Percentiles rank a stretch among this genome's conserved stretches.
Conservation (phyloP, 2,888 invertebrate genomes). For the Hoplodrina blanda region DNA sequence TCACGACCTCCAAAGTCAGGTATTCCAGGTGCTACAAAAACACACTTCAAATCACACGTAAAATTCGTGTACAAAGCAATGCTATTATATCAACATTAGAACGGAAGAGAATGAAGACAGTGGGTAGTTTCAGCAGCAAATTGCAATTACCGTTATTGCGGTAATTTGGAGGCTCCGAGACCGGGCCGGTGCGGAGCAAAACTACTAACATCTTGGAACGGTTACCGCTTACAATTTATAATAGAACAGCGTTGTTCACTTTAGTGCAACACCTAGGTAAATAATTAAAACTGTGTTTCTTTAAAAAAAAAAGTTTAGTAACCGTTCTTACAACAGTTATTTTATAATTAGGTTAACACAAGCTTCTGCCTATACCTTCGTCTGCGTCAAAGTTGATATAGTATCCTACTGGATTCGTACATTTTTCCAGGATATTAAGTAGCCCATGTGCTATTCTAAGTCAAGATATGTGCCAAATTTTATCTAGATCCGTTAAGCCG, state of each 20-base stretch:
- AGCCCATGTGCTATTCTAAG: no score
- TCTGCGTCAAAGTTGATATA: no score
- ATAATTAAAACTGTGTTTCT: background rate
- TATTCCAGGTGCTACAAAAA: constrained; percentile 30
- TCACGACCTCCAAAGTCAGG: background rate
- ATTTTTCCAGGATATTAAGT: no score
- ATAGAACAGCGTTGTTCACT: constrained; percentile 62
- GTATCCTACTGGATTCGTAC: no score
- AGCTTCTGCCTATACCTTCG: no score
- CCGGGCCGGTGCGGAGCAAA: constrained; percentile 54
- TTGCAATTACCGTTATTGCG: constrained; percentile 87
- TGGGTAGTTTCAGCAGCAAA: constrained; percentile 83
- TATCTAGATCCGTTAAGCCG: no score
- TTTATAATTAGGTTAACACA: no score
- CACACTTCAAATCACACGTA: constrained; percentile 23
- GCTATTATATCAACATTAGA: constrained; percentile 78
- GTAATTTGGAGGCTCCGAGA: constrained; percentile 80
- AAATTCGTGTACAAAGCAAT: constrained; percentile 45
- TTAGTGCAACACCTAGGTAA: constrained; percentile 29
- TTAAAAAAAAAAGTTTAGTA: background rate
- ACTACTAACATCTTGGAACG: constrained; percentile 67
- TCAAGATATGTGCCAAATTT: no score
- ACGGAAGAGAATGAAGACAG: constrained; percentile 81
- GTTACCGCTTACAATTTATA: constrained; percentile 73
- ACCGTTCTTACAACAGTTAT: no score